Conservation (phyloP, 2,113 vertebrate genomes). For the Excalfactoria chinensis region DNA sequence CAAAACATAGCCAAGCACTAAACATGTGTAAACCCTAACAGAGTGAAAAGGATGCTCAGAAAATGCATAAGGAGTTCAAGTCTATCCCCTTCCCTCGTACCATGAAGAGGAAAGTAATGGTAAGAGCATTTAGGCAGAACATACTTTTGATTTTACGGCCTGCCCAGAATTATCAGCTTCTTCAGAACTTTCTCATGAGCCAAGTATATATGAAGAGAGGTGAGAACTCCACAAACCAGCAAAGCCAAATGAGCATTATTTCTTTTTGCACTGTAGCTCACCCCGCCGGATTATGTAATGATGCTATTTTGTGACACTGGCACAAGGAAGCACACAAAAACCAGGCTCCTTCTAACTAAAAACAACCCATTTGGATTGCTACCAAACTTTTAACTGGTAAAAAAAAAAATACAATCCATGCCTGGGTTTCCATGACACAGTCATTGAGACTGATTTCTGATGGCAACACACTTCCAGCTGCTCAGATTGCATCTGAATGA, state of each 20-base stretch:
- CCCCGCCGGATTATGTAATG: neutral
- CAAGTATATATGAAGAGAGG: neutral
- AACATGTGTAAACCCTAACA: conserved; percentile 3
- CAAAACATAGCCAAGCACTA: conserved; percentile 34
- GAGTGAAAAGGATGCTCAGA: conserved; percentile 33
- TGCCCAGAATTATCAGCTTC: conserved; percentile 21
- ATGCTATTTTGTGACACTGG: conserved; percentile 11
- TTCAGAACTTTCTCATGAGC: conserved; percentile 11
- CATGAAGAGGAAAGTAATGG: neutral
- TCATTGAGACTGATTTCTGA: conserved; percentile 60
- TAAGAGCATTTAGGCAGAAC: conserved; percentile 40
- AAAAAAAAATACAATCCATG: neutral
- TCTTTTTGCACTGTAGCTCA: neutral
- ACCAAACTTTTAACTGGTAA: conserved; percentile 17
- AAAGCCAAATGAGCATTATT: conserved; percentile 4
- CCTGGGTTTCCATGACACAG: conserved; percentile 50
- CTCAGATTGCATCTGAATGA: conserved; percentile 62
- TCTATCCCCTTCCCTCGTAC: neutral
- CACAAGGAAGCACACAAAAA: neutral
- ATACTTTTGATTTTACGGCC: conserved; percentile 6
- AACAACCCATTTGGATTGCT: neutral
- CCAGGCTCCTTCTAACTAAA: neutral
- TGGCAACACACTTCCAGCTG: conserved; percentile 58
- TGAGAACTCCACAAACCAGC: conserved; percentile 34
- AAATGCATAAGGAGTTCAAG: conserved; percentile 17